Evolutionary conservation across 2,888 invertebrate species (phyloP).

Genomic region (Kuschelorhynchus macadamiae): DNA sequence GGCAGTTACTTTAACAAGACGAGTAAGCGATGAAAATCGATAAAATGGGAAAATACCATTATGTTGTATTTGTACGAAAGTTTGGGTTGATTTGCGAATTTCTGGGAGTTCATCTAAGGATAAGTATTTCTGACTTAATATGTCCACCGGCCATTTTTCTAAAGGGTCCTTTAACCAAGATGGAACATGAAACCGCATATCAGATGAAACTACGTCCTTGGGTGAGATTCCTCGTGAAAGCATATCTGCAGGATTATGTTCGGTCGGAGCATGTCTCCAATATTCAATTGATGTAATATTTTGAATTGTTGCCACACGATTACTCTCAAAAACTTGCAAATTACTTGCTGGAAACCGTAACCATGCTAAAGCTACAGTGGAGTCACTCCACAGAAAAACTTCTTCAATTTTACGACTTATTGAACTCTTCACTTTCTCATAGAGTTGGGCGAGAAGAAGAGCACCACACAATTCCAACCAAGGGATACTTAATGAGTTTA

Average conservation of each 20-base stretch:
- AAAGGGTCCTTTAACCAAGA: no score
- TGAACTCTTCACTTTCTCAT: constrained; percentile 10
- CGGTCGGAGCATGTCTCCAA: constrained; percentile 29
- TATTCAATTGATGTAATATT: background rate
- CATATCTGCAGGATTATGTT: constrained; percentile 41
- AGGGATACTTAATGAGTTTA: constrained; percentile 37
- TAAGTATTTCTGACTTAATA: no score
- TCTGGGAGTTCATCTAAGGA: no score
- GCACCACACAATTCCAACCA: constrained; percentile 45
- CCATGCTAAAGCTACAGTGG: constrained; percentile 40
- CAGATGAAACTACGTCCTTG: no score
- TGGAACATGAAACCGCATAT: no score
- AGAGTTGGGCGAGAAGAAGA: constrained; percentile 30
- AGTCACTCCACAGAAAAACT: constrained; percentile 32
- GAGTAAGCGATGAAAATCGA: background rate
- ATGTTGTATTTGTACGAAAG: no score
- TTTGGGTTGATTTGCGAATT: no score
- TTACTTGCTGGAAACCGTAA: constrained; percentile 17
- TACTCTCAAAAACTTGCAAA: constrained; percentile 36
- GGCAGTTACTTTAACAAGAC: background rate
- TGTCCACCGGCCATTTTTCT: no score
- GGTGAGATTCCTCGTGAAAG: constrained; percentile 28
- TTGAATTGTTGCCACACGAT: constrained; percentile 35
- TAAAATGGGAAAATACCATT: background rate
- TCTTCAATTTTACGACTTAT: background rate